phyloP scores from a whole-genome alignment of 2,888 invertebrate species.

The Andrena bicolor region DNA sequence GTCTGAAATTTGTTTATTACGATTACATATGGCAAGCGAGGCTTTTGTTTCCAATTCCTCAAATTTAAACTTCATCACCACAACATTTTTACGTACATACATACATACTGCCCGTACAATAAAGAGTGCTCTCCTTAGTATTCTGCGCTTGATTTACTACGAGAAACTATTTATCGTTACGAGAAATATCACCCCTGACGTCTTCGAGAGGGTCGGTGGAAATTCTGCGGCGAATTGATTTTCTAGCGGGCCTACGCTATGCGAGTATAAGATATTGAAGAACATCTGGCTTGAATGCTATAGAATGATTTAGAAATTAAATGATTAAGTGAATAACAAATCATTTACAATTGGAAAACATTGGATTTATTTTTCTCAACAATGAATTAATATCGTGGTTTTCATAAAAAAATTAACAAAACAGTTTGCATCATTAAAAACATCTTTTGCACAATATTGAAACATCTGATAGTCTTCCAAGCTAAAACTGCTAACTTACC shows the following conservation, averaged over 20 bases:
- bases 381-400: constrained; percentile 55
- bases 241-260: constrained; percentile 63
- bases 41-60: constrained; percentile 76
- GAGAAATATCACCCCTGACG: constrained; percentile 67
- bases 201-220: constrained; percentile 63
- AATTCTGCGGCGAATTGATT: constrained; percentile 63
- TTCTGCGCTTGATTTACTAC: constrained; percentile 68
- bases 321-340: constrained; percentile 58
- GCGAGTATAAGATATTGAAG: constrained; percentile 69
- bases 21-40: constrained; percentile 80
- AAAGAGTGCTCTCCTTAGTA: constrained; percentile 67
- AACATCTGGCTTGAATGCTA: constrained; percentile 65
- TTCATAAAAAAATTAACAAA: constrained; percentile 53
- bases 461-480: constrained; percentile 38
- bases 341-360: constrained; percentile 56
- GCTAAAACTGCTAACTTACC: constrained; percentile 40
- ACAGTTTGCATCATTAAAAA: constrained; percentile 33
- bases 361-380: constrained; percentile 53
- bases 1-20: constrained; percentile 76
- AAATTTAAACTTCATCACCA: constrained; percentile 71
- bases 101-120: constrained; percentile 72
- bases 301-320: constrained; percentile 45
- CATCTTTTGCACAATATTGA: constrained; percentile 42
- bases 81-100: constrained; percentile 73
- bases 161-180: constrained; percentile 68